Base-by-base conservation (phyloP, 2,797 vertebrate genomes). In the Melanotaenia pygmaea region DNA sequence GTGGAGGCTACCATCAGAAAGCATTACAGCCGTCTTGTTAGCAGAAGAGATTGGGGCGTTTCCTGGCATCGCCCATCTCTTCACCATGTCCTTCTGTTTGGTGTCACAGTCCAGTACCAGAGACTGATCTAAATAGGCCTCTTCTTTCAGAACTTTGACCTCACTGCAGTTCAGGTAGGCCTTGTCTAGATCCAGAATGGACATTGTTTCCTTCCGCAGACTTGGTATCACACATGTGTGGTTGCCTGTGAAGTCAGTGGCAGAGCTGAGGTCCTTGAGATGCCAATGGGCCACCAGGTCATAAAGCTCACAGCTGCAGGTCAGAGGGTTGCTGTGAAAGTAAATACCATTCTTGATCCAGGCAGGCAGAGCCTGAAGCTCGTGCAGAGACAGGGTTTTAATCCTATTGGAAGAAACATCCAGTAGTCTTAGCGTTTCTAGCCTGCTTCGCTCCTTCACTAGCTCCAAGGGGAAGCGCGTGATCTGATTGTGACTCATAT, bases 361-460 rank as follows among this genome's bases (percentile, higher is more conserved):
- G 4, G 97, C 97, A 0, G 97, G 97, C 75, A 99, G 90, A 4
- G 71, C 84, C 82, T 94, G 94, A 28, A 99, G 91, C 70, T 98
- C 97, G 0, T 88, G 65, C 6, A 96, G 59, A 0, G 95, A 94
- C 74, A 98, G 76, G 18, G 13, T 43, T 85, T 97, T 98, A 22
- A 99, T 95, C 22, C 91, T 91, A 91, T 99, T 99, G 74, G 92
- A 95, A 12, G 98, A 99, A 32, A 98, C 93, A 78, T 99, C 98
- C 79, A 99, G 90, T 65, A 99, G 92, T 3, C 83, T 89, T 0
- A 99, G 93, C n/a, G 89, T 93, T 16, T 95, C 89, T 45, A 95
- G 74, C 57, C 94, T 94, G 35, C 84, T 92, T 43, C 93, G 93
- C 30, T 97, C 95, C 59, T 95, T 96, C 51, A 99, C 93, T 86